Evolutionary conservation across 2,113 vertebrate genomes (phyloP).

Genomic region (Proteles cristata): DNA sequence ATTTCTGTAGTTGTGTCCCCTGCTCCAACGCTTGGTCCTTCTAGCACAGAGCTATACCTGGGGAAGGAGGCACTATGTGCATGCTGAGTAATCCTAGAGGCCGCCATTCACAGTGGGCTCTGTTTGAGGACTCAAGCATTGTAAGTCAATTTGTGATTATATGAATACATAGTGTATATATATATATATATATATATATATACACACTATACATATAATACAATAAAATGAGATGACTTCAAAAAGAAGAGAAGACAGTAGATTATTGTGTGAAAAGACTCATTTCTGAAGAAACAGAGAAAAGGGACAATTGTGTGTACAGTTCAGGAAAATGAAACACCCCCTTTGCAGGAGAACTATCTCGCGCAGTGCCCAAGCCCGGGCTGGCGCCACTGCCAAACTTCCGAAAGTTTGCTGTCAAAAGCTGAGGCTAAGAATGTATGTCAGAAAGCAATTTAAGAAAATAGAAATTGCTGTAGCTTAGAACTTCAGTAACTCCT

Average conservation of each 20-base stretch:
- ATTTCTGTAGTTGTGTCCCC: neutral
- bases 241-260: constrained; percentile 17
- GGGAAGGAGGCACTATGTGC: neutral
- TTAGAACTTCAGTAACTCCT: constrained; percentile 31
- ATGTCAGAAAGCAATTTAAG: neutral
- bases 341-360: neutral
- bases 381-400: neutral
- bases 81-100: neutral
- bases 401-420: neutral
- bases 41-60: neutral
- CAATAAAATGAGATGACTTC: neutral
- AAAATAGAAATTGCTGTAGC: neutral
- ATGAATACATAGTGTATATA: neutral
- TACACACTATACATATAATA: neutral
- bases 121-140: neutral
- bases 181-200: neutral
- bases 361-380: neutral
- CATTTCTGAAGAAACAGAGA: constrained; percentile 43
- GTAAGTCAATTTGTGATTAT: neutral
- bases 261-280: neutral
- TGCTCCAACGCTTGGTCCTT: neutral
- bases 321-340: neutral
- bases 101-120: neutral
- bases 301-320: neutral
- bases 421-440: neutral